Base-by-base conservation (phyloP, 2,797 vertebrate genomes). In the Poeciliopsis paucimaculata region DNA sequence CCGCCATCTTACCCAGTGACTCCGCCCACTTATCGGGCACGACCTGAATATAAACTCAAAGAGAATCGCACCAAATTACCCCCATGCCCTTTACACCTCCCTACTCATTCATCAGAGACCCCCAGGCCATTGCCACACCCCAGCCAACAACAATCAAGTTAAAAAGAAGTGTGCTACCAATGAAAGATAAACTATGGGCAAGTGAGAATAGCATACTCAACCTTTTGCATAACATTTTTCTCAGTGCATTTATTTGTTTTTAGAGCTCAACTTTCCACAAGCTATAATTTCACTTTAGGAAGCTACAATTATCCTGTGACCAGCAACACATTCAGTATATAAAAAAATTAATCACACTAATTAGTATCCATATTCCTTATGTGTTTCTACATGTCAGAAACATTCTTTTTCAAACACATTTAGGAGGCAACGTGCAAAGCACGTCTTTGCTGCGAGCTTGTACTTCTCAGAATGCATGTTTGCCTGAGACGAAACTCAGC, bases 381-480 rank as follows among this genome's bases (percentile, higher is more conserved):
- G 73, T 72, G 31, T 78, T 76, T 77, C 72, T 82, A 75, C 71
- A 41, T 15, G 66, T 82, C 77, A 75, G 49, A 79, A 72, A 82
- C 78, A 75, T 72, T 72, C 76, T 80, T 82, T 85, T 70, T 81
- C 81, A 86, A 84, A 89, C 82, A 84, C 51, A 76, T 73, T 87
- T 81, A 79, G 72, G 75, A 82, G 23, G 82, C 78, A 55, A 71
- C 57, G 20, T 60, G n/a, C 71, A 26, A 47, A 53, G 77, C 18
- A 72, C 36, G 71, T 85, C 84, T 76, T 73, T 82, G 81, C 84
- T 88, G 73, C 23, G 4, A 84, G 86, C 41, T 72, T 72, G 41
- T 57, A 76, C 82, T 79, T 86, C 85, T 92, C 82, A 86, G 92
- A 90, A 90, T 89, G 64, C 79, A 55, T 77, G 46, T 81, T 76